A percentile compares a stretch with the other conserved stretches of the same genome.
phyloP scores from a whole-genome alignment of 1,140 invertebrate species.

The Ooceraea biroi region DNA sequence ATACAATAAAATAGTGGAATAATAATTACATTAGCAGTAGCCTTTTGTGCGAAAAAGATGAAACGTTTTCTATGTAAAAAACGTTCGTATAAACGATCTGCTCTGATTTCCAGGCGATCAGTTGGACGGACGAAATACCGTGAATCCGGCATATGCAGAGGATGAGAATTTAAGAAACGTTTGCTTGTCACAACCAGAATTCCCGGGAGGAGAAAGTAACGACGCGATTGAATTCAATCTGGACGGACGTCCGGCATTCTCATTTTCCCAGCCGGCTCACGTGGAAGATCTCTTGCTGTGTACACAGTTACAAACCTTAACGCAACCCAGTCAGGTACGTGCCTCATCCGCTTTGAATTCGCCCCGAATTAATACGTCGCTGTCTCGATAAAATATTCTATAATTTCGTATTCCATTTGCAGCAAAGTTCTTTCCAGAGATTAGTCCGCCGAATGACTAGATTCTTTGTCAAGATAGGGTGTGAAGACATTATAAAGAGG shows the following conservation, averaged over 20 bases:
- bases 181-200: constrained; percentile 82
- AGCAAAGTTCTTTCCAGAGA: constrained; percentile 90
- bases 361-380: background rate
- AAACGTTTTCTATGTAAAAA: background rate
- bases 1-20: background rate
- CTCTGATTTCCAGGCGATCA: constrained; percentile 42
- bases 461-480: constrained; percentile 92
- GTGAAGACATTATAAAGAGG: constrained; percentile 88
- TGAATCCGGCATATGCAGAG: constrained; percentile 61
- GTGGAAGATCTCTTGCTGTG: constrained; percentile 93
- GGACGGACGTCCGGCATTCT: constrained; percentile 85
- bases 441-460: constrained; percentile 96
- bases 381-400: background rate
- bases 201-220: constrained; percentile 75
- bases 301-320: constrained; percentile 90
- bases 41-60: background rate
- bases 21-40: background rate
- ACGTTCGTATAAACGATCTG: background rate
- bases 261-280: constrained; percentile 95
- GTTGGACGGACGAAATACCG: constrained; percentile 29
- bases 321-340: constrained; percentile 85
- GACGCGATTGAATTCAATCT: constrained; percentile 76
- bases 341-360: constrained; percentile 6
- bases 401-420: constrained; percentile 72
- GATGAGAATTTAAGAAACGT: constrained; percentile 79